These are phyloP conservation scores for Amazona guildingii DNA, from an alignment of 2,113 vertebrate genomes.

Conservation along the genomic window DNA sequence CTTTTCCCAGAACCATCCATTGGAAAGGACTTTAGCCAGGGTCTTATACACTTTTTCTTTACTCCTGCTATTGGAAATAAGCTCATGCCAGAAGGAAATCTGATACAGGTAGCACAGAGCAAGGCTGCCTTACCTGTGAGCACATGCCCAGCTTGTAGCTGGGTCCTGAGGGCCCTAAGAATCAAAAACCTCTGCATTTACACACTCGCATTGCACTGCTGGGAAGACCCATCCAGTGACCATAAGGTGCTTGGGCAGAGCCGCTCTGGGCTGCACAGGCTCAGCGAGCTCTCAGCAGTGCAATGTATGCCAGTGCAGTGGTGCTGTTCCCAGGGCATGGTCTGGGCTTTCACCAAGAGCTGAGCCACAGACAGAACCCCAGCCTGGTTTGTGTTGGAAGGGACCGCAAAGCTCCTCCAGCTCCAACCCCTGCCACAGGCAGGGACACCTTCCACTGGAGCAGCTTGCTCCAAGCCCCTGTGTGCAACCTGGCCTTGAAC, in stretches of 20 bases:
- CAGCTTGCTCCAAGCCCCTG: not conserved
- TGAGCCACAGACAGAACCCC: not conserved
- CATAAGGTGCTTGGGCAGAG: not conserved
- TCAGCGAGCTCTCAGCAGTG: accelerated
- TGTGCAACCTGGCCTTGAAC: too few relatives aligned
- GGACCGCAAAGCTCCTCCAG: not conserved
- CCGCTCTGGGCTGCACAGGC: not conserved
- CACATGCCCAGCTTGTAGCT: not conserved
- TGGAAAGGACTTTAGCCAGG: not conserved
- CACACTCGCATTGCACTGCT: not conserved
- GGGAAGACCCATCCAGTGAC: accelerated
- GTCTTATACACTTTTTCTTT: not conserved
- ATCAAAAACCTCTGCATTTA: not conserved
- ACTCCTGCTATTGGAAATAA: not conserved
- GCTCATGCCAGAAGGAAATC: not conserved
- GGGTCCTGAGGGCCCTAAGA: not conserved
- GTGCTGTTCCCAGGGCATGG: not conserved
- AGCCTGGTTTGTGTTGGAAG: not conserved
- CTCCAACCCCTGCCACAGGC: accelerated
- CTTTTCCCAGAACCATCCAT: not conserved
- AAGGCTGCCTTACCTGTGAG: not conserved
- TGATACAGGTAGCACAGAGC: not conserved
- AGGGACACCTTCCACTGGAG: not conserved
- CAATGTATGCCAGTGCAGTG: accelerated
- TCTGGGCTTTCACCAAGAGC: not conserved